Evolutionary conservation across 2,797 vertebrate species (phyloP).

Genomic region (Streptopelia turtur): DNA sequence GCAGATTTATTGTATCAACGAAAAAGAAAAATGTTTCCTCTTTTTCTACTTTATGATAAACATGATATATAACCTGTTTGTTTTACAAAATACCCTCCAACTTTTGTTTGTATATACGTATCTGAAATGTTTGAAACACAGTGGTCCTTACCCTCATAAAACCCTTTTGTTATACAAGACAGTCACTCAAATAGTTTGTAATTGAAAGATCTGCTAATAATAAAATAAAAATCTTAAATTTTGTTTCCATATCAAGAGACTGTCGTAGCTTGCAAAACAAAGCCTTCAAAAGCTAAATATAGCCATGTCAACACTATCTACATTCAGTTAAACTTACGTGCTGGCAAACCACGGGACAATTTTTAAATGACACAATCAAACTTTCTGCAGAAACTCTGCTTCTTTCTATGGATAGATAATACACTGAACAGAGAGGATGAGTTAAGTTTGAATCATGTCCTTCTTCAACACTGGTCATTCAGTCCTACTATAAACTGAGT

Average conservation of each 20-base stretch:
- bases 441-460: background rate
- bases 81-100: background rate
- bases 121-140: background rate
- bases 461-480: background rate
- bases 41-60: background rate
- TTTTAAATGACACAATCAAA: background rate
- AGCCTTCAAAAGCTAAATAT: background rate
- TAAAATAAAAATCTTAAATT: background rate
- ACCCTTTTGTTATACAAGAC: background rate
- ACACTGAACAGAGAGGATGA: background rate
- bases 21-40: background rate
- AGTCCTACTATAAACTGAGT: background rate
- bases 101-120: background rate
- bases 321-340: background rate
- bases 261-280: background rate
- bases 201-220: background rate
- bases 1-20: background rate
- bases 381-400: background rate
- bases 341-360: background rate
- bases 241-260: background rate
- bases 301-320: background rate
- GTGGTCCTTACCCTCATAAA: background rate
- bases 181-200: background rate
- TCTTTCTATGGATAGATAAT: background rate
- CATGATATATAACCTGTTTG: background rate